These are phyloP conservation scores for Pongo pygmaeus DNA, from an alignment of 2,113 vertebrate species.

Conservation along the genomic window DNA sequence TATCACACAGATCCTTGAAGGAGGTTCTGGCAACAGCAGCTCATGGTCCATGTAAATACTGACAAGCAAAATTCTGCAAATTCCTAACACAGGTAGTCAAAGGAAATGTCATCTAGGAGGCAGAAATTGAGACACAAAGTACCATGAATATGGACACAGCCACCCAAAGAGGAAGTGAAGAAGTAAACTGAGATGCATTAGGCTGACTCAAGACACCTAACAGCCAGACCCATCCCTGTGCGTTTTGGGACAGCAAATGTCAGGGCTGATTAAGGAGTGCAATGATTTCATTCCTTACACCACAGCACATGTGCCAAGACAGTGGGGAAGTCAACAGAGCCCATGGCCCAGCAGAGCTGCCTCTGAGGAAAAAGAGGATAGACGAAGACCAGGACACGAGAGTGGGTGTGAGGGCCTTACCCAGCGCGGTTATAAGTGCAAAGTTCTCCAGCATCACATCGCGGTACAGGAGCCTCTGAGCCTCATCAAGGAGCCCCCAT, in stretches of 20 bases:
- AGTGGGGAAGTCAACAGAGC: neutral
- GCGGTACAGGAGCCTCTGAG: slow-evolving; percentile 30
- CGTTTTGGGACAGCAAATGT: too few species aligned
- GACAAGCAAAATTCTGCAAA: neutral
- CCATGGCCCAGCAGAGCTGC: neutral
- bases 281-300: neutral
- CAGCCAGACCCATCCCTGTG: neutral
- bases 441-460: slow-evolving; percentile 59
- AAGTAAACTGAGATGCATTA: neutral
- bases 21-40: neutral
- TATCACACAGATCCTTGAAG: neutral
- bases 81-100: neutral
- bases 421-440: neutral
- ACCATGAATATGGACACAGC: neutral
- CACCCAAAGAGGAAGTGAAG: too few species aligned
- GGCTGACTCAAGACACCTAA: neutral
- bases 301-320: neutral
- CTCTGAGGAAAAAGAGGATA: neutral
- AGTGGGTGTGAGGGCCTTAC: neutral
- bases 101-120: neutral
- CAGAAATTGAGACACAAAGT: neutral
- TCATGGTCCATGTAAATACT: neutral
- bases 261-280: neutral
- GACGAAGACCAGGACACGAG: neutral
- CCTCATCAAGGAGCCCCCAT: slow-evolving; percentile 61